Evolutionary conservation across 2,888 invertebrate genomes (phyloP), one percentile per base, ranked within the genome.

Genomic region (Gerris lacustris): DNA sequence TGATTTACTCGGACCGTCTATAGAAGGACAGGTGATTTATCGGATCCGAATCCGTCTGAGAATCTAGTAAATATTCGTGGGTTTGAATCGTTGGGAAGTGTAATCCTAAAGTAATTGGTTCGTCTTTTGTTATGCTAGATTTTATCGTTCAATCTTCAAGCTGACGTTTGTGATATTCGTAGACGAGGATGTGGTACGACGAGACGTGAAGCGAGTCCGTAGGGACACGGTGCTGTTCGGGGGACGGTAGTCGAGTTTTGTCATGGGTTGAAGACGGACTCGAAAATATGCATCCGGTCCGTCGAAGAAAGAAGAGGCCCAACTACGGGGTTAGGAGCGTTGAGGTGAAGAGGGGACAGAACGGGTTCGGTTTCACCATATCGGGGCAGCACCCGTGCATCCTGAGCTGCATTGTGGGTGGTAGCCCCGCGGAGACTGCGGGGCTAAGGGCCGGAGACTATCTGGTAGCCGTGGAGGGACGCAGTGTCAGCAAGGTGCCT

Each of bases 281-380:
- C 9, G 9, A 55, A 11, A 55, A 55, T 45, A 86, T 88, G 83
- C 84, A 88, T 79, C 84, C 84, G 17, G 84, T 82, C 74, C 84
- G 88, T 75, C 82, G 88, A 72, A 83, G 88, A 73, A 89, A 88
- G 82, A 88, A 88, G 81, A 83, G 88, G 69, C 86, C 87, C 31
- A 87, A 87, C 77, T 88, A 88, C 79, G 88, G 91, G 62, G 88
- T 92, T 74, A 86, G 91, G 74, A 88, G 90, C 47, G 91, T 96
- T 70, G 92, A 96, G 78, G 88, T 96, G 64, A 85, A 87, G 7
- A 85, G 96, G 74, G 94, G 96, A 5, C 85, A 87, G 73, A 91
- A 91, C 77, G 96, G 96, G 7, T 97, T 94, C 80, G 96, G 97
- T n/a, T 97, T 97, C 79, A 97, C 96, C 43, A 96, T 97, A 78